phyloP scores from a whole-genome alignment of 2,113 vertebrate species.

The Lampris megalopsis region DNA sequence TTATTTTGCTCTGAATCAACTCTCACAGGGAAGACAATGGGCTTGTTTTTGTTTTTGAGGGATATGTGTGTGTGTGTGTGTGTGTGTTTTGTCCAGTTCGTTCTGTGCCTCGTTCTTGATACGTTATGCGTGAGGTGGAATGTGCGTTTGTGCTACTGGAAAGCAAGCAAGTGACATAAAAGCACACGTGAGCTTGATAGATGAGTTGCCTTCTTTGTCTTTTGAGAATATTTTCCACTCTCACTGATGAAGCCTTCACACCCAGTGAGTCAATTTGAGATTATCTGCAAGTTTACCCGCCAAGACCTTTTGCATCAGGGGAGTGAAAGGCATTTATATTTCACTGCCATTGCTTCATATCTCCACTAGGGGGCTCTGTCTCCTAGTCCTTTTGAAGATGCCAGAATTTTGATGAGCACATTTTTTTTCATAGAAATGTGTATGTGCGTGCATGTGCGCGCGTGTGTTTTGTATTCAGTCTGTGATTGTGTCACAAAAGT shows the following conservation, averaged over 20 bases:
- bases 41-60: conserved; percentile 31
- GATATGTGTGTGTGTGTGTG: neutral
- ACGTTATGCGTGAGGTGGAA: conserved; percentile 49
- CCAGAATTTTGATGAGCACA: neutral
- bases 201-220: neutral
- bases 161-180: neutral
- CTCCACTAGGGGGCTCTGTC: conserved; percentile 60
- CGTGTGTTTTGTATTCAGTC: too few species aligned
- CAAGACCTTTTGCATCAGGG: neutral
- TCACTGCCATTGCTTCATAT: conserved; percentile 21
- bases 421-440: neutral
- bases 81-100: neutral
- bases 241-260: neutral
- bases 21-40: conserved; percentile 57
- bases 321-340: conserved; percentile 8
- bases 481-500: too few species aligned
- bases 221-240: neutral
- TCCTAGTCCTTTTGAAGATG: conserved; percentile 14
- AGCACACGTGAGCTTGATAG: neutral
- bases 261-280: neutral
- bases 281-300: neutral
- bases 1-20: conserved; percentile 59
- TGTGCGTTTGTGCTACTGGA: conserved; percentile 20
- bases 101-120: conserved; percentile 14
- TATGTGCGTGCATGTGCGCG: too few species aligned